Evolutionary conservation across 1,140 invertebrate genomes (phyloP).

Genomic region (Bombus breviceps): DNA sequence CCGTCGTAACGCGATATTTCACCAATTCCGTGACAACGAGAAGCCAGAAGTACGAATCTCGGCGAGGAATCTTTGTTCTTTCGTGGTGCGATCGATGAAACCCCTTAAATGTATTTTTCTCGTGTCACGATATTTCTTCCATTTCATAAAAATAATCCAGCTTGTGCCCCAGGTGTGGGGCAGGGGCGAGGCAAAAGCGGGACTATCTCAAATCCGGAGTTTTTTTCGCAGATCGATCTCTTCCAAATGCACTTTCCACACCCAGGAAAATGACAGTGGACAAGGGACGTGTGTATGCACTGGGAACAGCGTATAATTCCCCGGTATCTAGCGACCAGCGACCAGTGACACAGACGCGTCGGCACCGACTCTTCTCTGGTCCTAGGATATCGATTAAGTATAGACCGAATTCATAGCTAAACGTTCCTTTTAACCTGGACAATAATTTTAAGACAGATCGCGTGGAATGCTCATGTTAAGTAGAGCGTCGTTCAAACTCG

Average conservation of each 20-base stretch:
- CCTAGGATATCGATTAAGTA: constrained; percentile 5
- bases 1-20: constrained; percentile 18
- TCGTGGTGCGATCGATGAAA: constrained; percentile 25
- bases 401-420: neutral
- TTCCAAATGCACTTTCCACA: constrained; percentile 38
- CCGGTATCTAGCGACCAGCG: constrained; percentile 64
- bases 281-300: constrained; percentile 46
- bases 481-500: constrained; percentile 31
- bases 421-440: neutral
- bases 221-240: constrained; percentile 29
- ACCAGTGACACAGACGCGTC: constrained; percentile 67
- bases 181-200: neutral
- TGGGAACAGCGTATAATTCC: constrained; percentile 57
- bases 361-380: constrained; percentile 55
- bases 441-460: neutral
- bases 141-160: constrained; percentile 45
- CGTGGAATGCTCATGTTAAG: constrained; percentile 14
- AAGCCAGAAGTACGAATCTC: constrained; percentile 23
- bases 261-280: constrained; percentile 57
- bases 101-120: constrained; percentile 47
- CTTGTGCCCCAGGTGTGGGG: neutral
- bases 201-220: neutral
- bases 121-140: constrained; percentile 47
- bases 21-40: constrained; percentile 1
- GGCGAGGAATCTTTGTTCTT: constrained; percentile 24